phyloP scores from a whole-genome alignment of 2,888 invertebrate species.

The Drosophila cognata region DNA sequence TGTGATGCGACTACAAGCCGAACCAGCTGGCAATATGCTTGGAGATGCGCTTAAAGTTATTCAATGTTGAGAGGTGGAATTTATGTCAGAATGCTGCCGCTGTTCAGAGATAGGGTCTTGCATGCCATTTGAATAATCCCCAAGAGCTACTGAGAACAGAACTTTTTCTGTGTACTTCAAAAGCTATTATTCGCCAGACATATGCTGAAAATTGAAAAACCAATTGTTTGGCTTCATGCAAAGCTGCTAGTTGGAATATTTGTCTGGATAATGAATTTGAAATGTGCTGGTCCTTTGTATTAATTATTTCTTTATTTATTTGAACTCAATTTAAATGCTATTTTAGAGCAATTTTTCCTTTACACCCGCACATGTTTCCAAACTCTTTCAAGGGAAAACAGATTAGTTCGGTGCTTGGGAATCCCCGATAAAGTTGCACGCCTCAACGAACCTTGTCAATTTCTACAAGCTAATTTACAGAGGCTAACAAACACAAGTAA shows the following conservation, averaged over 20 bases:
- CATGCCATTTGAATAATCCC: background rate
- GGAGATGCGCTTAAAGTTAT: conserved; percentile 5
- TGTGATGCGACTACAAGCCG: conserved; percentile 4
- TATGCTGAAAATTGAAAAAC: background rate
- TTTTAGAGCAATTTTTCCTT: background rate
- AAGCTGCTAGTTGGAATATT: background rate
- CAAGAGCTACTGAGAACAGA: background rate
- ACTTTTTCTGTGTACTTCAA: background rate
- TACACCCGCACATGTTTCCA: background rate
- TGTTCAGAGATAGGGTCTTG: background rate
- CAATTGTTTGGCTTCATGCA: background rate
- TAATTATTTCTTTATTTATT: background rate
- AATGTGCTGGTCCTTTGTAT: background rate
- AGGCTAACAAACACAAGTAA: background rate
- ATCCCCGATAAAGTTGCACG: conserved; percentile 1
- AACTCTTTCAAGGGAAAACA: background rate
- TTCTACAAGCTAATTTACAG: conserved; percentile 34
- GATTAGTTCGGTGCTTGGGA: conserved; percentile 5
- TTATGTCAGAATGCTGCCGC: conserved; percentile 5
- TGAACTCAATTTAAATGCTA: background rate
- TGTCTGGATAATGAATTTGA: background rate
- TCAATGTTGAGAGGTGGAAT: background rate
- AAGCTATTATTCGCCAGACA: background rate
- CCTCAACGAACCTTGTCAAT: conserved; percentile 16
- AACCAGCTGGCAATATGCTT: conserved; percentile 25